phyloP scores from a whole-genome alignment of 2,888 invertebrate species.

The Nomada fucata region DNA sequence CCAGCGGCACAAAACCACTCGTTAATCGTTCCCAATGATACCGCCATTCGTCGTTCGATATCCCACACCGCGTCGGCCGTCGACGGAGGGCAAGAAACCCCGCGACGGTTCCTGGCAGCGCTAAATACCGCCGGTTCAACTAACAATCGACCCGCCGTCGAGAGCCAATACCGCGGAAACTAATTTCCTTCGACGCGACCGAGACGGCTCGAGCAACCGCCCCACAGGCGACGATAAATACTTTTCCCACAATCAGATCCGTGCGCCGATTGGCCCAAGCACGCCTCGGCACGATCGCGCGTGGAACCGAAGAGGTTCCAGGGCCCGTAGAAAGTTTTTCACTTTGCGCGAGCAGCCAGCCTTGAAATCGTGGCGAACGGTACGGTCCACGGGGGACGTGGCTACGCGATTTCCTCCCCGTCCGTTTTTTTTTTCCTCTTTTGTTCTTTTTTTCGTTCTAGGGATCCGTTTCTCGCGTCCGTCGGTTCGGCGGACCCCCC shows the following conservation, averaged over 20 bases:
- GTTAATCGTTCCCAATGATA: conserved; percentile 19
- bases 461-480: conserved; percentile 69
- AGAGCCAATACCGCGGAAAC: conserved; percentile 1
- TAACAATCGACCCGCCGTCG: background rate
- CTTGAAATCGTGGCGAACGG: conserved; percentile 77
- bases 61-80: background rate
- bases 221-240: conserved; percentile 21
- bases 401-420: conserved; percentile 32
- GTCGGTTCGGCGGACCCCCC: conserved; percentile 50
- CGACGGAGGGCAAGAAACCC: background rate
- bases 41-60: conserved; percentile 8
- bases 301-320: conserved; percentile 12
- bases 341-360: conserved; percentile 78
- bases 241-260: conserved; percentile 16
- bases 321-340: conserved; percentile 75
- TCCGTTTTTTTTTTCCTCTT: background rate
- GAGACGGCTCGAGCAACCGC: background rate
- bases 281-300: background rate
- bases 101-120: background rate
- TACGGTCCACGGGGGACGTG: conserved; percentile 56
- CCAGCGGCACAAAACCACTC: conserved; percentile 10
- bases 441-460: background rate
- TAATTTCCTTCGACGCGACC: conserved; percentile 17
- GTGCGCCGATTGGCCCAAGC: conserved; percentile 24
- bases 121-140: background rate